Conservation (phyloP, 23 tunicate species). For the Oikopleura dioica region DNA sequence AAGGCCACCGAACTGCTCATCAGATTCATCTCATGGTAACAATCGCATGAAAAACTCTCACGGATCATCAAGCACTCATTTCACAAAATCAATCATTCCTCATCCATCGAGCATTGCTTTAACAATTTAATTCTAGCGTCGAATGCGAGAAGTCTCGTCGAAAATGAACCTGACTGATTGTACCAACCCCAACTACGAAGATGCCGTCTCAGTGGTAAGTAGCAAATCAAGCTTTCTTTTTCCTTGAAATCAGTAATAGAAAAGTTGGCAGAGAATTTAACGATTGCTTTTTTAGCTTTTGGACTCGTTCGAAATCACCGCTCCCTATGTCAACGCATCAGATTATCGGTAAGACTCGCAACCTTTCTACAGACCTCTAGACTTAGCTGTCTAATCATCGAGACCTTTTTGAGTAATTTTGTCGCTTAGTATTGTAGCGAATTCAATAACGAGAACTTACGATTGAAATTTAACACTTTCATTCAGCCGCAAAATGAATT, state of each 20-base stretch:
- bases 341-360: background rate
- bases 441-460: too few relatives aligned
- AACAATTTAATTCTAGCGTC: background rate
- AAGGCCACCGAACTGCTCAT: conserved; percentile 1
- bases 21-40: background rate
- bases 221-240: background rate
- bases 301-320: background rate
- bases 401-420: too few relatives aligned
- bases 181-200: background rate
- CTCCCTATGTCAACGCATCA: background rate
- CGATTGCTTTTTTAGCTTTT: background rate
- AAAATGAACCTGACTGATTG: background rate
- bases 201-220: background rate
- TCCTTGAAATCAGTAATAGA: too few relatives aligned
- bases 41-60: background rate
- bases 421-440: too few relatives aligned
- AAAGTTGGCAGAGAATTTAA: too few relatives aligned
- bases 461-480: too few relatives aligned
- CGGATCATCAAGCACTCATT: background rate
- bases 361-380: too few relatives aligned
- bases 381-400: too few relatives aligned
- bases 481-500: background rate
- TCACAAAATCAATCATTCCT: background rate
- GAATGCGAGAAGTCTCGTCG: background rate
- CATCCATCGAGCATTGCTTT: background rate